Conservation (phyloP, 2,113 vertebrate genomes). For the Anguilla rostrata region DNA sequence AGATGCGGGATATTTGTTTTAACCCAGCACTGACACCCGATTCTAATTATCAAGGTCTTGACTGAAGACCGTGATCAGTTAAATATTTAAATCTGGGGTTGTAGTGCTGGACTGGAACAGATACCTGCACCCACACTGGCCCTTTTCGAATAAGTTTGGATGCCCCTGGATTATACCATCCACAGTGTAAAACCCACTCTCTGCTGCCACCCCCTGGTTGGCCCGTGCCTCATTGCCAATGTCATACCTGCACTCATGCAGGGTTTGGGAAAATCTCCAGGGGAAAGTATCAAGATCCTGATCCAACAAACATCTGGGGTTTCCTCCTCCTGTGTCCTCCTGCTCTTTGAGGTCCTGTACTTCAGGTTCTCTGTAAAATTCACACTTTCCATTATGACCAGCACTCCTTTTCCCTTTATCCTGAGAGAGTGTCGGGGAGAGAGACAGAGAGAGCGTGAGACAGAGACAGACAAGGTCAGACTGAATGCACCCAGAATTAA, state of each 20-base stretch:
- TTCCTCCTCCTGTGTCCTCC: constrained; percentile 48
- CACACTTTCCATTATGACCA: constrained; percentile 68
- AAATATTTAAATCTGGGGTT: too few species aligned
- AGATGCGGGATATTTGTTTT: too few species aligned
- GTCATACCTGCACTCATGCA: constrained; percentile 23
- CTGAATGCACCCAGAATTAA: too few species aligned
- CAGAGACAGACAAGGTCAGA: neutral
- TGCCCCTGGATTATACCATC: neutral
- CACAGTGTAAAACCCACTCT: neutral
- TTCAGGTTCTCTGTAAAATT: constrained; percentile 65
- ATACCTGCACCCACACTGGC: too few species aligned
- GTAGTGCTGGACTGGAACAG: too few species aligned
- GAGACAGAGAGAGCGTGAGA: neutral
- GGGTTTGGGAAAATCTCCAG: constrained; percentile 34
- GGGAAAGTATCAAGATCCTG: constrained; percentile 64
- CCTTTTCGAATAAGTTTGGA: too few species aligned
- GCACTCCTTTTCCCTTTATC: constrained; percentile 63
- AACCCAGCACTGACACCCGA: too few species aligned
- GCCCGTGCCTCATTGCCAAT: constrained; percentile 38
- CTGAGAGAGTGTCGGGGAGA: constrained; percentile 40
- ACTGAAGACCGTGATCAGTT: too few species aligned
- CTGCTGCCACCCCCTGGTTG: constrained; percentile 18
- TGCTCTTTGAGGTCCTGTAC: constrained; percentile 42
- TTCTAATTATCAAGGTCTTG: too few species aligned
- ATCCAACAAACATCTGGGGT: constrained; percentile 74